Percentiles rank a stretch among this genome's conserved stretches.
Evolutionary conservation across 2,888 invertebrate species (phyloP).

Genomic region (Synanthedon vespiformis): DNA sequence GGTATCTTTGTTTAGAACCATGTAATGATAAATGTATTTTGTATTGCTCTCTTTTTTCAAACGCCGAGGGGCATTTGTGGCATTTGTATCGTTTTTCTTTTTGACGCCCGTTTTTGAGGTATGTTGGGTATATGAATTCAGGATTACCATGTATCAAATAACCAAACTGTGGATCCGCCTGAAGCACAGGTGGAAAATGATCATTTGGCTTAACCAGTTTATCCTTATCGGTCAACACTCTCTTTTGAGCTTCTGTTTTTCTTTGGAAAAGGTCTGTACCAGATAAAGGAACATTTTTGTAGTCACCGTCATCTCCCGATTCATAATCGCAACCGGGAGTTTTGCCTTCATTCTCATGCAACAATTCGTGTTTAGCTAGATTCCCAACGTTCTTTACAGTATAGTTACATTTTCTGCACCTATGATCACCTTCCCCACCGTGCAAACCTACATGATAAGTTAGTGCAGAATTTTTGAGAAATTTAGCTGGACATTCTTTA

Average conservation of each 20-base stretch:
- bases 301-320: constrained; percentile 59
- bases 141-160: constrained; percentile 80
- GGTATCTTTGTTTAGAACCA: constrained; percentile 85
- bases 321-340: constrained; percentile 47
- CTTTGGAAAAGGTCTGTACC: constrained; percentile 76
- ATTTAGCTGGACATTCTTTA: constrained; percentile 78
- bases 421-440: constrained; percentile 73
- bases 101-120: constrained; percentile 78
- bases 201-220: constrained; percentile 64
- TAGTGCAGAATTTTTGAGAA: constrained; percentile 77
- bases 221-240: constrained; percentile 57
- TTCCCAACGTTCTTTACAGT: constrained; percentile 77
- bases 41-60: constrained; percentile 87
- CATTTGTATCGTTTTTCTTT: constrained; percentile 86
- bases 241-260: constrained; percentile 71
- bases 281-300: constrained; percentile 71
- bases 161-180: constrained; percentile 76
- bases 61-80: constrained; percentile 88
- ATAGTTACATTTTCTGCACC: constrained; percentile 79
- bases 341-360: constrained; percentile 58
- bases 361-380: constrained; percentile 73
- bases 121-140: constrained; percentile 81
- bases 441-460: constrained; percentile 78
- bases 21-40: constrained; percentile 85
- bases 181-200: constrained; percentile 63